Conservation (phyloP, 2,888 invertebrate genomes). For the Steinernema carpocapsae region DNA sequence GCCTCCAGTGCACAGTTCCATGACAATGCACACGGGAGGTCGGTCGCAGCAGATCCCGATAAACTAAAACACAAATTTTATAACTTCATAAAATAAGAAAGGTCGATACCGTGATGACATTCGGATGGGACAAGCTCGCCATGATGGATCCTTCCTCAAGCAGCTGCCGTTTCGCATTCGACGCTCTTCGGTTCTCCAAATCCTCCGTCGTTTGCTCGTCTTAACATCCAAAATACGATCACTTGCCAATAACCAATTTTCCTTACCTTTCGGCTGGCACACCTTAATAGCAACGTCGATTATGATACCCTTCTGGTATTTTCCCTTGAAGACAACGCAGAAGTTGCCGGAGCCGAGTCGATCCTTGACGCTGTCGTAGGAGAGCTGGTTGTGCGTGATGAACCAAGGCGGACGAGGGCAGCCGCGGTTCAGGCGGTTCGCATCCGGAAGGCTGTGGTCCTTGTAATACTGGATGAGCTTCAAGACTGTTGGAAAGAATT, state of each 20-base stretch:
- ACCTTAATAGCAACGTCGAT: not conserved
- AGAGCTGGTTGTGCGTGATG: not conserved
- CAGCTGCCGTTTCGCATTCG: not conserved
- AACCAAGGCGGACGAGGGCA: not conserved
- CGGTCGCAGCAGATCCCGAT: slow-evolving; percentile 97
- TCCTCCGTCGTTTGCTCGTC: not conserved
- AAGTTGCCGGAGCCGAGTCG: slow-evolving; percentile 45
- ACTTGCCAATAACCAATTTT: not conserved
- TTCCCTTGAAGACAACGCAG: slow-evolving; percentile 44
- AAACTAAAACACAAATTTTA: slow-evolving; percentile 75
- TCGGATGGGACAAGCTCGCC: not conserved
- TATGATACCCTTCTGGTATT: not conserved
- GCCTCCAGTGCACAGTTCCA: slow-evolving; percentile 81
- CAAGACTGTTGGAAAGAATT: not conserved
- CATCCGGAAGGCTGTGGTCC: not conserved
- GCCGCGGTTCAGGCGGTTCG: not conserved
- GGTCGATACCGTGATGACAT: not conserved
- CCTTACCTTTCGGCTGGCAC: not conserved
- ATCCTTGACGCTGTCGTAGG: slow-evolving; percentile 33
- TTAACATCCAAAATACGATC: not conserved
- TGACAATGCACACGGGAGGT: slow-evolving; percentile 97
- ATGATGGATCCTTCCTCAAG: not conserved
- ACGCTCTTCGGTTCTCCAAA: not conserved
- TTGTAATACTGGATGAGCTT: not conserved
- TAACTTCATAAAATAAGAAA: not conserved